Percentiles rank a stretch among this genome's conserved stretches.
Conservation (phyloP, 2,113 vertebrate genomes). For the Noctilio leporinus region DNA sequence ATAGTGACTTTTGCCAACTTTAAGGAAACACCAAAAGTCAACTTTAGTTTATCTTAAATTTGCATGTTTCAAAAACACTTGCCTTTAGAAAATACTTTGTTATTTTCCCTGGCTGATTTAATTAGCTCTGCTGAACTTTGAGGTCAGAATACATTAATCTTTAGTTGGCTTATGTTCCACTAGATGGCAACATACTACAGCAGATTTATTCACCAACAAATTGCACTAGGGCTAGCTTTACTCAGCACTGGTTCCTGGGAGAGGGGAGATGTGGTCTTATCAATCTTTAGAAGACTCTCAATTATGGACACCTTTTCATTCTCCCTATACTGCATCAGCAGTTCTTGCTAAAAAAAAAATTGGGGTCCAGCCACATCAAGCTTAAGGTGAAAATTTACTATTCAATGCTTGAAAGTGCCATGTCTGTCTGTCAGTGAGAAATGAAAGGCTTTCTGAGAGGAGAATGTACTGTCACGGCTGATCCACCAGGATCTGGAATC, state of each 20-base stretch:
- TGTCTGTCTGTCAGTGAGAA: background rate
- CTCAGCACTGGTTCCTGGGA: background rate
- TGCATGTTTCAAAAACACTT: background rate
- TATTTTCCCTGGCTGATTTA: accelerated
- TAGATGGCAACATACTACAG: conserved; percentile 72
- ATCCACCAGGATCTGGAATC: background rate
- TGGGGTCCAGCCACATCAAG: background rate
- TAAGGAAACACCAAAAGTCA: background rate
- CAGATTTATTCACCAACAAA: conserved; percentile 22
- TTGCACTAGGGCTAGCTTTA: background rate
- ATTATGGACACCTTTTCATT: background rate
- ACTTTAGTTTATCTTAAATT: background rate
- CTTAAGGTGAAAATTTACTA: background rate
- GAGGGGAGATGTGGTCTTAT: accelerated
- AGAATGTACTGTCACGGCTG: background rate
- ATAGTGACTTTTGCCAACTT: background rate
- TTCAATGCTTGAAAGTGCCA: background rate
- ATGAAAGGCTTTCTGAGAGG: background rate
- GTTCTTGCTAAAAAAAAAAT: background rate
- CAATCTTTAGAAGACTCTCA: background rate
- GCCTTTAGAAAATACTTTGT: background rate
- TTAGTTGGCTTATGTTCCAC: conserved; percentile 55
- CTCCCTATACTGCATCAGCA: background rate
- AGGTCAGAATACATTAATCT: background rate
- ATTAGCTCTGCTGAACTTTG: background rate